Evolutionary conservation across 2,113 vertebrate species (phyloP).

Genomic region (Aepyceros melampus): DNA sequence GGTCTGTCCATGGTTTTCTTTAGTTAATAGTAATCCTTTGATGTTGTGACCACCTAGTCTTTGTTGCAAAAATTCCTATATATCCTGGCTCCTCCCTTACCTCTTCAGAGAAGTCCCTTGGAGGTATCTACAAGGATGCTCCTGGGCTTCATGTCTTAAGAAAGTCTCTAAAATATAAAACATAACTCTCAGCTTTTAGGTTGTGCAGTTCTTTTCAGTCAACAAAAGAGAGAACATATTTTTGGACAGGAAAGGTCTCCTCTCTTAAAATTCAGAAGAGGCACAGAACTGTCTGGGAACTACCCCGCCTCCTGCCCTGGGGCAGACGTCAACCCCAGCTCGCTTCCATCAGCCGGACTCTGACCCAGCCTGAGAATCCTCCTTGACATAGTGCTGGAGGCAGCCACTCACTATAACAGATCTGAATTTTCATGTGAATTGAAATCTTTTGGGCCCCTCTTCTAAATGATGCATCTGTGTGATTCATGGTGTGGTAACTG

Average conservation of each 20-base stretch:
- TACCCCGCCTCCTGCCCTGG: fast-evolving
- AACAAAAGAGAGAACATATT: neutral
- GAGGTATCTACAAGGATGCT: neutral
- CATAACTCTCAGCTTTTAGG: neutral
- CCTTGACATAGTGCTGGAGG: neutral
- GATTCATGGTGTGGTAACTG: neutral
- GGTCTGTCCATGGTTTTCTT: neutral
- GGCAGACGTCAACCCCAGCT: neutral
- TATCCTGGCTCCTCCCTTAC: neutral
- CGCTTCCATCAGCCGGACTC: neutral
- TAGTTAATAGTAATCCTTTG: neutral
- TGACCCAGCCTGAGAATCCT: neutral
- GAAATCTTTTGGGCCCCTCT: neutral
- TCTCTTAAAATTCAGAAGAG: neutral
- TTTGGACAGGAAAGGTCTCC: neutral
- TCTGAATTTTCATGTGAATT: neutral
- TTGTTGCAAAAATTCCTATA: neutral
- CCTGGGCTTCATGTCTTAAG: neutral
- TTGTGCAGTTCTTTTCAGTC: neutral
- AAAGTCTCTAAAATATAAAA: neutral
- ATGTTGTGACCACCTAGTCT: neutral
- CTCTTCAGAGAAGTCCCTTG: neutral
- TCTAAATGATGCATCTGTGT: neutral
- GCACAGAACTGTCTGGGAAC: neutral
- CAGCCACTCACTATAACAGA: neutral